Evolutionary conservation across 2,888 invertebrate genomes (phyloP).

Genomic region (Meliscaeva auricollis): DNA sequence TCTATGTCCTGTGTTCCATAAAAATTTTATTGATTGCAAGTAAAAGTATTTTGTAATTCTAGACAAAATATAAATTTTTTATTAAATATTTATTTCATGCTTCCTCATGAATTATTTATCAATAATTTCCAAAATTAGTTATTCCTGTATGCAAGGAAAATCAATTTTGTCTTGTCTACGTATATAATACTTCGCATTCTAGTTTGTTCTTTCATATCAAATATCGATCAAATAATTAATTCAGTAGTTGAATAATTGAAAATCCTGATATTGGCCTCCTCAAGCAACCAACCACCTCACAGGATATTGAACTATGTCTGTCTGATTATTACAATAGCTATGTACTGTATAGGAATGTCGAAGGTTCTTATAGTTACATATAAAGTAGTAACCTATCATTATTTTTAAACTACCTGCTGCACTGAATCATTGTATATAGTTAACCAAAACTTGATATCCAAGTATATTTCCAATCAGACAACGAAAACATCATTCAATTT

Average conservation of each 20-base stretch:
- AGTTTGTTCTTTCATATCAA: not conserved
- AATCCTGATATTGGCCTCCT: not conserved
- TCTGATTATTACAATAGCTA: conserved; percentile 1
- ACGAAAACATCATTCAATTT: conserved; percentile 72
- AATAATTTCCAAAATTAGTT: too few relatives aligned
- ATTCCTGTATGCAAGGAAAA: too few relatives aligned
- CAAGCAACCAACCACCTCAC: not conserved
- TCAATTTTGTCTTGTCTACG: not conserved
- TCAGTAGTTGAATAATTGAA: not conserved
- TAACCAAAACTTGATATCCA: not conserved
- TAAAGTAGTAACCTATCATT: conserved; percentile 10
- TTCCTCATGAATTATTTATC: too few relatives aligned
- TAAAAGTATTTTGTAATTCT: too few relatives aligned
- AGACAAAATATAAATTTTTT: too few relatives aligned
- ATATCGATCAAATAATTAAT: conserved; percentile 18
- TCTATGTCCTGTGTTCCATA: too few relatives aligned
- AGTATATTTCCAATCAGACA: conserved; percentile 67
- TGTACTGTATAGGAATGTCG: not conserved
- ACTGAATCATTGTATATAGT: not conserved
- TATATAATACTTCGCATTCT: not conserved
- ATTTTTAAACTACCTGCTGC: conserved; percentile 3
- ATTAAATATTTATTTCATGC: too few relatives aligned
- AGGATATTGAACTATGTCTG: conserved; percentile 32
- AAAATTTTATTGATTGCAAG: too few relatives aligned
- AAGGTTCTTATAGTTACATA: too few relatives aligned